Percentiles rank a stretch among this genome's conserved stretches.
These are phyloP conservation scores for cattle (Bos taurus) DNA, from an alignment of 2,113 vertebrate genomes.

Conservation along the genomic window ARS-UCD2.0 NC_037346.1:34666001-34666500, in stretches of 20 bases:
- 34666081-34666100: accelerated
- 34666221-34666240: background rate
- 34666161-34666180: constrained; percentile 34
- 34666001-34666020: background rate
- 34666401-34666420: background rate
- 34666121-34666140: background rate
- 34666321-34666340: background rate
- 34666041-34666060: background rate
- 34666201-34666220: background rate
- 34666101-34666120: background rate
- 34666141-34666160: background rate
- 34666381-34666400: background rate
- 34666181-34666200: background rate
- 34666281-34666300: background rate
- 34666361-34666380: background rate
- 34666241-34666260: background rate
- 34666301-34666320: background rate
- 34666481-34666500: background rate
- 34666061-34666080: background rate
- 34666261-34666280: background rate
- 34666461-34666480: background rate
- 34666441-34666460: background rate
- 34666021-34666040: background rate
- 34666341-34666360: background rate
- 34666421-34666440: background rate